These are phyloP conservation scores for Cantharis flavilabris DNA, from an alignment of 2,888 invertebrate species.

Conservation along the genomic window DNA sequence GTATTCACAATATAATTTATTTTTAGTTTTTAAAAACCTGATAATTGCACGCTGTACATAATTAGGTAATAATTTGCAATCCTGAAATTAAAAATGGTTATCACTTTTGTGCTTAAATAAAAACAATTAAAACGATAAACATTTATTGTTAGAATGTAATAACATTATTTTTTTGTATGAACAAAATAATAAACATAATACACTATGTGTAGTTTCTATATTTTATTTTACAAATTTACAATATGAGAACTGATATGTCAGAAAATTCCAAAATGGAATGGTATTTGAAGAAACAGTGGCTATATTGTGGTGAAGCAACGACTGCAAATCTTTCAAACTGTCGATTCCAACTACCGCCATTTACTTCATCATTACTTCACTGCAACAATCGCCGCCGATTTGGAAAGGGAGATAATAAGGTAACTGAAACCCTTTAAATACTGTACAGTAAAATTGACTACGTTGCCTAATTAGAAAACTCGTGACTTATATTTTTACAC, in stretches of 20 bases:
- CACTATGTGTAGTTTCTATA: not conserved
- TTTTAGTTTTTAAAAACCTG: conserved; percentile 1
- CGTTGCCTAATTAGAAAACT: not conserved
- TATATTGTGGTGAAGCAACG: not conserved
- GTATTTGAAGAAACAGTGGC: not conserved
- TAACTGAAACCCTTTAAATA: not conserved
- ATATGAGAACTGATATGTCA: not conserved
- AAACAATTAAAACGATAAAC: conserved; percentile 4
- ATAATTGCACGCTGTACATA: not conserved
- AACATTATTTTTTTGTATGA: conserved; percentile 6
- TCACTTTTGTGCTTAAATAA: not conserved
- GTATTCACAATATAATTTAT: not conserved
- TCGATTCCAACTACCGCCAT: not conserved
- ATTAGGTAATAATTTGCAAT: not conserved
- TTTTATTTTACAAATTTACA: not conserved
- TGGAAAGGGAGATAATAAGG: not conserved
- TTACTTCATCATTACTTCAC: not conserved
- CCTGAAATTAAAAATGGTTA: not conserved
- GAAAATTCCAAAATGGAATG: not conserved
- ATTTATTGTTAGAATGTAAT: conserved; percentile 4
- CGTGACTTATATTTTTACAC: not conserved
- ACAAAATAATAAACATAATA: conserved; percentile 2
- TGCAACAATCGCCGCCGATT: not conserved
- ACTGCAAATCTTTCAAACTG: not conserved
- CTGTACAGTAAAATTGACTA: not conserved